Evolutionary conservation across 2,113 vertebrate species (phyloP), one percentile per base, ranked within the genome.

Genomic region (Onychorhynchus coronatus): DNA sequence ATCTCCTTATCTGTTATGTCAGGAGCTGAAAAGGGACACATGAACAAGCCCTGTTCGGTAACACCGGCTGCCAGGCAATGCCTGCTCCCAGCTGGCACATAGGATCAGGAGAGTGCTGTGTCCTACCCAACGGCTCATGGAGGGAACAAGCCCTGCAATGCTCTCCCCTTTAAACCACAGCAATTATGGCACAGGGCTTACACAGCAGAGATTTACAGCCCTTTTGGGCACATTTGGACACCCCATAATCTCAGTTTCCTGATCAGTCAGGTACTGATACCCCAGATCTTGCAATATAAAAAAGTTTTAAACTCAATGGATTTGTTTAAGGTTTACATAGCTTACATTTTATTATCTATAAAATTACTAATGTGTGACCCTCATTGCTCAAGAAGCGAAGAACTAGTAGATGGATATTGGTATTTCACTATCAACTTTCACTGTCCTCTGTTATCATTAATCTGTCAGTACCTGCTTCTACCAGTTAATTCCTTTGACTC

Each of bases 401-500:
- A 91, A 93, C 65, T 87, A 70, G 56, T 72, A 95, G 72, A 91
- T 37, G 33, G 85, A 82, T 81, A 96, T 79, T 79, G 25, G 4
- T 92, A 91, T 79, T 89, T 97, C 89, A 92, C 66, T 42, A 61
- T 28, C 89, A 91, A 88, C 35, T 68, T 94, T 97, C 95, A 97
- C 96, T 97, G 96, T 65, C 50, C 49, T 71, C 82, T 89, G 79
- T 93, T 94, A 95, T 70, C 88, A 96, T 81, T 89, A 96, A 96
- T 58, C 96, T 97, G 94, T 97, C 97, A 98, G 76, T 88, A 92
- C 73, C 75, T 74, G 83, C 91, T 96, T 93, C 93, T 88, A 79
- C 50, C 94, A 53, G 63, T 92, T 97, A 96, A 94, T 94, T 96
- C 91, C 85, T 87, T 66, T 79, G 84, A 97, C 94, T 95, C 97